Evolutionary conservation across 2,113 vertebrate species (phyloP).

Genomic region (Psophia crepitans): DNA sequence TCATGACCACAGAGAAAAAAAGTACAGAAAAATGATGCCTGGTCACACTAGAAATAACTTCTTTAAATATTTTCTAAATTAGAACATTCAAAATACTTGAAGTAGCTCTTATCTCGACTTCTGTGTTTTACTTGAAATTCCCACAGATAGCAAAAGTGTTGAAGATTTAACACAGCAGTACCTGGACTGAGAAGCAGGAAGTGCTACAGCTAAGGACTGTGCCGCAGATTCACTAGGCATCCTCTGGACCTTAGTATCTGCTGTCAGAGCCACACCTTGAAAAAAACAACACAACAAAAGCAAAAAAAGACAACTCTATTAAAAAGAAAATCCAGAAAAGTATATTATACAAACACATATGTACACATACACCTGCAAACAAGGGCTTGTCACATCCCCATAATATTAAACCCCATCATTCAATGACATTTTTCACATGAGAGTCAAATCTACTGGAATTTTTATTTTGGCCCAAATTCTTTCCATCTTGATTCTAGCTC

Average conservation of each 20-base stretch:
- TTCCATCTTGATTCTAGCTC: background rate
- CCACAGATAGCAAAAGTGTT: background rate
- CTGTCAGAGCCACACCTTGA: conserved; percentile 89
- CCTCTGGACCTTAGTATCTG: conserved; percentile 93
- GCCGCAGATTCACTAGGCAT: conserved; percentile 92
- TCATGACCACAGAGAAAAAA: background rate
- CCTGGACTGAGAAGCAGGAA: conserved; percentile 90
- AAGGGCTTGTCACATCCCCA: background rate
- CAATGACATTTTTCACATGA: background rate
- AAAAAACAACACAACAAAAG: background rate
- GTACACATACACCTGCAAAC: fast-evolving
- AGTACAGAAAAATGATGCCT: background rate
- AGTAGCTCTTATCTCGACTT: background rate
- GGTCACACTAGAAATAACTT: background rate
- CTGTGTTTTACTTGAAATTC: background rate
- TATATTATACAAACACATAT: background rate
- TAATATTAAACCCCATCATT: background rate
- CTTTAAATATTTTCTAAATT: background rate
- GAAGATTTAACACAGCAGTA: conserved; percentile 45
- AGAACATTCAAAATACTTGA: background rate
- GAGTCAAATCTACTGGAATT: background rate
- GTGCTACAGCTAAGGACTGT: conserved; percentile 86
- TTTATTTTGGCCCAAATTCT: background rate
- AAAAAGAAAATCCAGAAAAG: background rate
- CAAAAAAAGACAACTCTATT: background rate